A percentile compares a stretch with the other conserved stretches of the same genome.
Conservation (phyloP, 2,113 vertebrate species). For the Todiramphus chloris region DNA sequence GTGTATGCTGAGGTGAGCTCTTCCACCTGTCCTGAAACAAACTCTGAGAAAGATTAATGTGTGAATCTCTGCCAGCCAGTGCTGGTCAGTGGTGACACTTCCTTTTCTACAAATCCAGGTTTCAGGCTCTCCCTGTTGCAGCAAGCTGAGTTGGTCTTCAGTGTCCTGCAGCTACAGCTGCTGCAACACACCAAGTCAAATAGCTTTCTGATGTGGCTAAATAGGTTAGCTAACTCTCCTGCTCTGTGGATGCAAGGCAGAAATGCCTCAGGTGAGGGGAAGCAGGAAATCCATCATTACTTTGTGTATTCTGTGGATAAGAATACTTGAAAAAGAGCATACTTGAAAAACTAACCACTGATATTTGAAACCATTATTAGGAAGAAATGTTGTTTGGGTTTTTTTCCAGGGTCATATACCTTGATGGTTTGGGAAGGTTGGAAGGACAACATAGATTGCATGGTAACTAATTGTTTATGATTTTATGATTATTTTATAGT, state of each 20-base stretch:
- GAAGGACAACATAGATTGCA: neutral
- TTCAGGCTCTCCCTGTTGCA: neutral
- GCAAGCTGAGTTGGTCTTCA: neutral
- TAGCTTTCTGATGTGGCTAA: neutral
- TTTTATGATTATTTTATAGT: neutral
- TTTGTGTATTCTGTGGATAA: neutral
- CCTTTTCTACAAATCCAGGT: neutral
- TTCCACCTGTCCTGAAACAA: neutral
- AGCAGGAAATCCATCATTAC: neutral
- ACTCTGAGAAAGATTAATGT: neutral
- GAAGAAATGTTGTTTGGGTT: neutral
- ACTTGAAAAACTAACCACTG: neutral
- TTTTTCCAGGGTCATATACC: neutral
- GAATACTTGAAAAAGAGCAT: neutral
- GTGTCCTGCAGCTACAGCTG: neutral
- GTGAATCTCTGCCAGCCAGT: neutral
- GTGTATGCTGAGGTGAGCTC: neutral
- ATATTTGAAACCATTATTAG: neutral
- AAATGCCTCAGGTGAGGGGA: neutral
- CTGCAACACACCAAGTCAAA: neutral
- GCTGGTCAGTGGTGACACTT: neutral
- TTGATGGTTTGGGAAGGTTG: neutral
- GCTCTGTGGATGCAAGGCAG: fast-evolving
- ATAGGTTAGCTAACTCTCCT: neutral
- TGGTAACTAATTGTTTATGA: neutral